Conservation (phyloP, 2,113 vertebrate species). For the Orycteropus afer region DNA sequence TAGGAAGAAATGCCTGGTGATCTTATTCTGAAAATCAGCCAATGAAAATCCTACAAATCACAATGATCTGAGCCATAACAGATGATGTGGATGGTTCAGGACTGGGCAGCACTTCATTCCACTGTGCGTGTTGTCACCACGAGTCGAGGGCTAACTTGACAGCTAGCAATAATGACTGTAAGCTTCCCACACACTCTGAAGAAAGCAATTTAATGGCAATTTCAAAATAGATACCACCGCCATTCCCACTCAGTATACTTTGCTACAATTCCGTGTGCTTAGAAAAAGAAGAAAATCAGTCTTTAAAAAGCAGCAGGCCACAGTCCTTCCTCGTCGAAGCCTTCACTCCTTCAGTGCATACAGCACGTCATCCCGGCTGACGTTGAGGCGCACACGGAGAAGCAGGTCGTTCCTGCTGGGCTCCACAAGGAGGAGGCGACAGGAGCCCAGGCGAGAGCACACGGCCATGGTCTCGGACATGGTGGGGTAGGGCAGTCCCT, state of each 20-base stretch:
- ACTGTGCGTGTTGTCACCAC: neutral
- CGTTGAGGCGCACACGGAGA: constrained; percentile 92
- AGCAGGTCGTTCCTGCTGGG: constrained; percentile 90
- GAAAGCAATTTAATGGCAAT: constrained; percentile 55
- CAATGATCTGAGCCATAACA: neutral
- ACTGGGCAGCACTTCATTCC: neutral
- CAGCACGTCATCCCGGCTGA: constrained; percentile 94
- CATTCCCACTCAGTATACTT: constrained; percentile 30
- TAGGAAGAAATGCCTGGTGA: no score
- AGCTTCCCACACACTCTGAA: constrained; percentile 13
- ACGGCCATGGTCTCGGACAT: constrained; percentile 91
- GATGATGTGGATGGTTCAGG: neutral
- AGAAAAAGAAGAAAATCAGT: constrained; percentile 1
- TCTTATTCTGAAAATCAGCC: neutral
- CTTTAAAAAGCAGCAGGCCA: neutral
- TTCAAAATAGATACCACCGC: neutral
- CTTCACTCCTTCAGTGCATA: constrained; percentile 92
- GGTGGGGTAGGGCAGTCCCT: constrained; percentile 90
- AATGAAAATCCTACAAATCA: neutral
- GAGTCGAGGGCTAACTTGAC: neutral
- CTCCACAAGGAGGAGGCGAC: constrained; percentile 92
- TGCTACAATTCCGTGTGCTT: neutral
- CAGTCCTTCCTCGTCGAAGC: neutral
- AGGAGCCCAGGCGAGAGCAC: constrained; percentile 91
- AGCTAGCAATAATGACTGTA: neutral